Percentiles rank a stretch among this genome's conserved stretches.
These are phyloP conservation scores for Eulemur rufifrons DNA, from an alignment of 2,113 vertebrate genomes.

Conservation along the genomic window DNA sequence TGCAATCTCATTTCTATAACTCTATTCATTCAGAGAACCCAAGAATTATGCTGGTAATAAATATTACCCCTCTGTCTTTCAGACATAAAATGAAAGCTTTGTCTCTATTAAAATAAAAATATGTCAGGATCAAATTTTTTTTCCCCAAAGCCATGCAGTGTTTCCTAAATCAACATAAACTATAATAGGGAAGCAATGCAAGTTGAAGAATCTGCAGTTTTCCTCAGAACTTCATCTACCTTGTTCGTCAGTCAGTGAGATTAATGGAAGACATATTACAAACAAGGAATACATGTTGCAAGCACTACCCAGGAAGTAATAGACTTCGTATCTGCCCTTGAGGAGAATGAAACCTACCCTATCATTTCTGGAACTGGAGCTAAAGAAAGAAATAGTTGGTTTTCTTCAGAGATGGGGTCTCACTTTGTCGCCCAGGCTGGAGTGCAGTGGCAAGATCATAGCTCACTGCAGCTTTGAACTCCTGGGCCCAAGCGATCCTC, in stretches of 20 bases:
- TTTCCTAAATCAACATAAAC: conserved; percentile 25
- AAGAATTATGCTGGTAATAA: conserved; percentile 40
- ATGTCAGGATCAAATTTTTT: conserved; percentile 30
- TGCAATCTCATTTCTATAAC: conserved; percentile 54
- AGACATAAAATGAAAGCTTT: conserved; percentile 62
- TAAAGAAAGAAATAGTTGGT: conserved; percentile 4
- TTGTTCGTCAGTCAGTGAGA: background rate
- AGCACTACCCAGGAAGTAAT: background rate
- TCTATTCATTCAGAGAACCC: conserved; percentile 48
- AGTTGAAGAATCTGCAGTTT: background rate
- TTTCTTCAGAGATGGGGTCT: too few relatives aligned
- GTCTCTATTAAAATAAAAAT: conserved; percentile 38
- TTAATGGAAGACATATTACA: background rate
- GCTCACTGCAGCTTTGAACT: too few relatives aligned
- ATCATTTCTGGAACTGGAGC: background rate
- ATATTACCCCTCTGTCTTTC: conserved; percentile 37
- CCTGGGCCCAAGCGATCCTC: too few relatives aligned
- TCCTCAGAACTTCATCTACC: background rate
- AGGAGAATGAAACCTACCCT: background rate
- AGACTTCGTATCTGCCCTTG: background rate
- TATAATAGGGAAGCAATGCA: background rate
- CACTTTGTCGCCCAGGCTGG: background rate
- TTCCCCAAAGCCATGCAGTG: background rate
- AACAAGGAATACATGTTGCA: background rate
- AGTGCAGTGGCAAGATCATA: background rate